Evolutionary conservation across 2,888 invertebrate species (phyloP).

Genomic region (Temnothorax unifasciatus): DNA sequence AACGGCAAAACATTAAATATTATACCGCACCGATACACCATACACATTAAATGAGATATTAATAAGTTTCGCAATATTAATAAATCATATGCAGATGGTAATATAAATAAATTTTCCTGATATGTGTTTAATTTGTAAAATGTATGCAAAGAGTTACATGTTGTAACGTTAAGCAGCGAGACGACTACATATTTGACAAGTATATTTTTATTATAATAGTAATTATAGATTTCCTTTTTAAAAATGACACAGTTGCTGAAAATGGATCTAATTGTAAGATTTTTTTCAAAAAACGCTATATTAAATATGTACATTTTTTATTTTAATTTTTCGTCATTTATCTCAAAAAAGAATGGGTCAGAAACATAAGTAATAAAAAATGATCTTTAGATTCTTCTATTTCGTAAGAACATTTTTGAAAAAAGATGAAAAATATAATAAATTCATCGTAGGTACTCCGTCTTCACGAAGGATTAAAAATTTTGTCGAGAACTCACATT

Average conservation of each 20-base stretch:
- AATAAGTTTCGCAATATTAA: background rate
- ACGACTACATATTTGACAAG: background rate
- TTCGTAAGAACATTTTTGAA: background rate
- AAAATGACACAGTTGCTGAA: background rate
- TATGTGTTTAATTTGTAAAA: background rate
- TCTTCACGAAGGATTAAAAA: slow-evolving; percentile 27
- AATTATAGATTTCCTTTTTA: background rate
- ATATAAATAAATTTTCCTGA: slow-evolving; percentile 16
- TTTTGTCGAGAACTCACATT: background rate
- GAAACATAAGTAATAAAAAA: background rate
- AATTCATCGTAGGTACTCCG: background rate
- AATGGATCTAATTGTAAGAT: background rate
- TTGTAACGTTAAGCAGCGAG: background rate
- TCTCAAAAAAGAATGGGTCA: background rate
- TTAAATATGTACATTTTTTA: background rate
- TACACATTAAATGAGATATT: background rate
- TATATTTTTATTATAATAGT: slow-evolving; percentile 1
- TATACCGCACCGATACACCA: background rate
- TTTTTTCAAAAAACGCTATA: background rate
- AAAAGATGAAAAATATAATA: background rate
- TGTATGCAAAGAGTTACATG: background rate
- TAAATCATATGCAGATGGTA: background rate
- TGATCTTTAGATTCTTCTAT: background rate
- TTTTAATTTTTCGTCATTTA: background rate
- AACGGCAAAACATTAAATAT: slow-evolving; percentile 18